A percentile compares a stretch with the other conserved stretches of the same genome.
Evolutionary conservation across 2,888 invertebrate species (phyloP).

Genomic region (Cordilura impudica): DNA sequence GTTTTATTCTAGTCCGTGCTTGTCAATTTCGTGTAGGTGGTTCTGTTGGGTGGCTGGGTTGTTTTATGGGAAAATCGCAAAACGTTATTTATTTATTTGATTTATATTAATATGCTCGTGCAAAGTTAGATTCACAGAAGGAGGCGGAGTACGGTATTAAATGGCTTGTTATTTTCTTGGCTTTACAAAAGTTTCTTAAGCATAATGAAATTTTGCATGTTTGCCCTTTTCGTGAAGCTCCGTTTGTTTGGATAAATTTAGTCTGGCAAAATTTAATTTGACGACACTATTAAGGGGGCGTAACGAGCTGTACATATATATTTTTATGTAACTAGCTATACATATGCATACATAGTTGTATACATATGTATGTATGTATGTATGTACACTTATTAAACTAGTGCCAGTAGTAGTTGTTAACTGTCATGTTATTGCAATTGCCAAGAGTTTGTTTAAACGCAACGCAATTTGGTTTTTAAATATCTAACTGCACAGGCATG

Average conservation of each 20-base stretch:
- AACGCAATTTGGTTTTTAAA: slow-evolving; percentile 37
- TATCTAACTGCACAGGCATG: slow-evolving; percentile 46
- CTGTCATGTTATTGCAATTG: slow-evolving; percentile 59
- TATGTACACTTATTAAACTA: slow-evolving; percentile 30
- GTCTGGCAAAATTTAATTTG: slow-evolving; percentile 61
- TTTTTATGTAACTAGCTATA: slow-evolving; percentile 26
- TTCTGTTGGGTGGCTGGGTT: background rate
- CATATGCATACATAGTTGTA: background rate
- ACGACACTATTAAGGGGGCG: slow-evolving; percentile 63
- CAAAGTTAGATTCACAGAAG: slow-evolving; percentile 3
- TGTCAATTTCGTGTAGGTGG: slow-evolving; percentile 35
- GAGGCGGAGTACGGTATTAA: slow-evolving; percentile 51
- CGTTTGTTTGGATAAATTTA: slow-evolving; percentile 45
- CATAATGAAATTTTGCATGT: slow-evolving; percentile 48
- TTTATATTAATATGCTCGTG: slow-evolving; percentile 38
- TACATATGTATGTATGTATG: background rate
- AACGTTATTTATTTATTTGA: slow-evolving; percentile 59
- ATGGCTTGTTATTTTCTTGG: slow-evolving; percentile 47
- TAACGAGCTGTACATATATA: slow-evolving; percentile 48
- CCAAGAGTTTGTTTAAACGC: slow-evolving; percentile 51
- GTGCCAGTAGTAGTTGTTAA: slow-evolving; percentile 7
- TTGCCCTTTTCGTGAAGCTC: slow-evolving; percentile 44
- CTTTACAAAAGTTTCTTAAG: background rate
- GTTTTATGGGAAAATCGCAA: slow-evolving; percentile 55
- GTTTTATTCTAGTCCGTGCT: slow-evolving; percentile 50